A percentile compares a stretch with the other conserved stretches of the same genome.
Conservation (phyloP, 2,113 vertebrate species). For the Chitala chitala region DNA sequence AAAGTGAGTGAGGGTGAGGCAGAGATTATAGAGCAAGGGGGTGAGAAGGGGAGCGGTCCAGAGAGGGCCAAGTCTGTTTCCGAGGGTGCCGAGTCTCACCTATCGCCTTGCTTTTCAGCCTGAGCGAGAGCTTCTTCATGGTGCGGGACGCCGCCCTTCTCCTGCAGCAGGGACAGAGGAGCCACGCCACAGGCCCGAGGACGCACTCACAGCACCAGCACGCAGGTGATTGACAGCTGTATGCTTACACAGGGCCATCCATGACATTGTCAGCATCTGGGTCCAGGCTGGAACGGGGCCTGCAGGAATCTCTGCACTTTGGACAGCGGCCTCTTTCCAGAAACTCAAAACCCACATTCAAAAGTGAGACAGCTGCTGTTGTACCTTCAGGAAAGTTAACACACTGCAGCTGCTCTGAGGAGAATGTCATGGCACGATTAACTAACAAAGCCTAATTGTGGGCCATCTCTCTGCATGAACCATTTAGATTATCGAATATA, state of each 20-base stretch:
- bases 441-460: background rate
- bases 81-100: background rate
- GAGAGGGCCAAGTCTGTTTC: background rate
- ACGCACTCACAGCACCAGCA: slow-evolving; percentile 79
- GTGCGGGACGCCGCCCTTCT: slow-evolving; percentile 94
- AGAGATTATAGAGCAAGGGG: background rate
- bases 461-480: background rate
- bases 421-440: background rate
- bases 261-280: background rate
- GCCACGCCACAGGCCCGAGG: slow-evolving; percentile 71
- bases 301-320: background rate
- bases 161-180: slow-evolving; percentile 83
- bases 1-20: background rate
- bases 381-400: too few species aligned
- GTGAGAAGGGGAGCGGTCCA: background rate
- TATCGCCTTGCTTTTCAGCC: slow-evolving; percentile 58
- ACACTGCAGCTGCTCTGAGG: too few species aligned
- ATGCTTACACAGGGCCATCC: too few species aligned
- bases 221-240: slow-evolving; percentile 70
- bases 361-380: background rate
- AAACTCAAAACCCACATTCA: background rate
- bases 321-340: background rate
- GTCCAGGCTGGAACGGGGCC: too few species aligned
- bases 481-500: background rate
- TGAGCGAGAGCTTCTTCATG: slow-evolving; percentile 98